These are phyloP conservation scores for Anolis sagrei DNA, from an alignment of 2,113 vertebrate genomes.

Conservation along the genomic window DNA sequence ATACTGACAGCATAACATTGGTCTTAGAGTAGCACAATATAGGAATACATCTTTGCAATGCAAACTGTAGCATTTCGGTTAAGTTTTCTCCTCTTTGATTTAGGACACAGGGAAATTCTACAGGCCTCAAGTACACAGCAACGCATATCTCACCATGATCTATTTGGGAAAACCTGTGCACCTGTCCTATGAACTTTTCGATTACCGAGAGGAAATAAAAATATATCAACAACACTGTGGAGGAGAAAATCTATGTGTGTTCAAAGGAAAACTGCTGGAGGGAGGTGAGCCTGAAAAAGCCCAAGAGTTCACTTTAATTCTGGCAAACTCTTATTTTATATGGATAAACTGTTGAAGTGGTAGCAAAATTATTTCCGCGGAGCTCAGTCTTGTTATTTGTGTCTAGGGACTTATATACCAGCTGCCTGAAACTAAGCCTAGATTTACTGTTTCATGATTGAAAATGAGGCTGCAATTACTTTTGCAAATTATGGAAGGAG, in stretches of 20 bases:
- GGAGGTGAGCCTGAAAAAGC: slow-evolving; percentile 82
- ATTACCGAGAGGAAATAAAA: slow-evolving; percentile 86
- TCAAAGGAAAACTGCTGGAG: slow-evolving; percentile 84
- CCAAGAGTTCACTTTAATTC: slow-evolving; percentile 15
- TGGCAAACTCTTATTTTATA: slow-evolving; percentile 20
- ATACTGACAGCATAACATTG: neutral
- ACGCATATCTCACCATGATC: slow-evolving; percentile 84
- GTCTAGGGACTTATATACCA: slow-evolving; percentile 57
- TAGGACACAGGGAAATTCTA: slow-evolving; percentile 79
- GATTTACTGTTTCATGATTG: slow-evolving; percentile 56
- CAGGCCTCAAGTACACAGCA: slow-evolving; percentile 79
- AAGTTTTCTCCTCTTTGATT: slow-evolving; percentile 27
- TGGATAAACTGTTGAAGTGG: slow-evolving; percentile 50
- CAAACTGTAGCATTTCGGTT: neutral
- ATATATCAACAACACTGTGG: slow-evolving; percentile 96
- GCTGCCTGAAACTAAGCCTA: slow-evolving; percentile 61
- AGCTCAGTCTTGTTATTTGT: slow-evolving; percentile 46
- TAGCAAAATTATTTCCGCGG: slow-evolving; percentile 56
- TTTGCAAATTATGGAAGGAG: slow-evolving; percentile 48
- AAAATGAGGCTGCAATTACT: slow-evolving; percentile 62
- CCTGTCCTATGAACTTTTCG: slow-evolving; percentile 75
- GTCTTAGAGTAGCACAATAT: neutral
- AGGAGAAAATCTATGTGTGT: slow-evolving; percentile 95
- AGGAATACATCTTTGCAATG: neutral
- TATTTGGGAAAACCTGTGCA: slow-evolving; percentile 88